Evolutionary conservation across 2,888 invertebrate genomes (phyloP), one percentile per base, ranked within the genome.

Genomic region (Drosophila flavopinicola): DNA sequence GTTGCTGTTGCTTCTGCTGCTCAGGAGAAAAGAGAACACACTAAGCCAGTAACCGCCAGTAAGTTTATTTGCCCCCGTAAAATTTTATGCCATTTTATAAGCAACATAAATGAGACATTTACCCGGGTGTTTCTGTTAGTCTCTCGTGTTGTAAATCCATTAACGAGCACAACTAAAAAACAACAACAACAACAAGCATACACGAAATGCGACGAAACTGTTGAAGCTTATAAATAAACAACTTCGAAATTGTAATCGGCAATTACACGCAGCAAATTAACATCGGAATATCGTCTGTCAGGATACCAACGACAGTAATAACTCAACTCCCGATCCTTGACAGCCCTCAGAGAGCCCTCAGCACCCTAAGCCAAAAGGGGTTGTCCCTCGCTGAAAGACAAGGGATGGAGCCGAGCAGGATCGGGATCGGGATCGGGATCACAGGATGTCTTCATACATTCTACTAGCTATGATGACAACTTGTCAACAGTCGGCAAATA

Each of bases 71-170:
- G 77, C 79, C 53, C 73, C n/a, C 61, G 65, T 85, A 60, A 83
- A 75, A 66, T 78, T 76, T 60, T 70, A 83, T 80, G 67, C 52
- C 66, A 65, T 61, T 78, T 73, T 77, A 66, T 66, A 66, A 64
- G 77, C 74, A 54, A 74, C 75, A 73, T 66, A 73, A 84, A 80
- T 84, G 77, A 84, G 79, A 79, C 86, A 70, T 85, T 80, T 84
- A 49, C 61, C 56, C 77, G 20, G n/a, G n/a, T 13, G 15, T 33
- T 33, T 20, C 27, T 15, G 9, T 7, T 35, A 29, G 48, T 64
- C 39, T 64, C 39, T 76, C 52, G 68, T 56, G 80, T 64, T 56
- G 75, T 76, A 73, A 77, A 76, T 79, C 76, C 80, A 76, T 68
- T 77, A 77, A 79, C 76, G 44, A 59, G 61, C 78, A 35, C 29